phyloP scores from a whole-genome alignment of 2,888 invertebrate genomes.

The Ichneumoninae sp. region DNA sequence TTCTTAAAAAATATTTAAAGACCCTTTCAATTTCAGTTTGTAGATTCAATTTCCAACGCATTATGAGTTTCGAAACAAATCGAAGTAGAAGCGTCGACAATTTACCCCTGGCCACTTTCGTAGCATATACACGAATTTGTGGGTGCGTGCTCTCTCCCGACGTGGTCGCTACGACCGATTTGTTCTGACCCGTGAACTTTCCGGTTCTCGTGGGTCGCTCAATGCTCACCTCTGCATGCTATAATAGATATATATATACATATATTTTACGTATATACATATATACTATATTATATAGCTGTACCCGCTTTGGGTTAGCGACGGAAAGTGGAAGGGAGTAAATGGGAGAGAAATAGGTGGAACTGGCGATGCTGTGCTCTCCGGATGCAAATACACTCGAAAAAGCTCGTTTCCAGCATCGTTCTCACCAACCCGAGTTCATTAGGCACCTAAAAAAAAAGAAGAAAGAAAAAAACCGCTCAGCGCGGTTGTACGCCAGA shows the following conservation, averaged over 20 bases:
- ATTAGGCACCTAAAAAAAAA: conserved; percentile 49
- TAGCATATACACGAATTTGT: not conserved
- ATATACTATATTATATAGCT: conserved; percentile 14
- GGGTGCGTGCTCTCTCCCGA: not conserved
- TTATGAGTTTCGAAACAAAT: not conserved
- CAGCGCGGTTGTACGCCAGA: conserved; percentile 51
- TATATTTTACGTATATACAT: not conserved
- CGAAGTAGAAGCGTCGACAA: not conserved
- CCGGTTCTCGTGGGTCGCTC: conserved; percentile 24
- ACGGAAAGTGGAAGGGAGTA: conserved; percentile 44
- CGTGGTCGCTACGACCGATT: conserved; percentile 6
- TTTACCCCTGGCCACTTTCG: not conserved
- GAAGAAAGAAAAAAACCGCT: conserved; percentile 12
- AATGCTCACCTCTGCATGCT: conserved; percentile 26
- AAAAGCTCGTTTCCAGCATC: conserved; percentile 50
- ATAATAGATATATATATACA: not conserved
- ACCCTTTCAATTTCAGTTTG: not conserved
- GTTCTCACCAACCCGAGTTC: conserved; percentile 42
- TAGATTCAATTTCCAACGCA: not conserved
- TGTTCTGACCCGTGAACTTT: conserved; percentile 63
- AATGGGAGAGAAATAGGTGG: conserved; percentile 26
- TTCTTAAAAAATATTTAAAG: not conserved
- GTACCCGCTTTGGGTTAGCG: conserved; percentile 35
- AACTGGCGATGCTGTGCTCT: conserved; percentile 35
- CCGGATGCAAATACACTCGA: conserved; percentile 58